Evolutionary conservation across 1,140 invertebrate genomes (phyloP).

Genomic region (Drosophila ambigua): DNA sequence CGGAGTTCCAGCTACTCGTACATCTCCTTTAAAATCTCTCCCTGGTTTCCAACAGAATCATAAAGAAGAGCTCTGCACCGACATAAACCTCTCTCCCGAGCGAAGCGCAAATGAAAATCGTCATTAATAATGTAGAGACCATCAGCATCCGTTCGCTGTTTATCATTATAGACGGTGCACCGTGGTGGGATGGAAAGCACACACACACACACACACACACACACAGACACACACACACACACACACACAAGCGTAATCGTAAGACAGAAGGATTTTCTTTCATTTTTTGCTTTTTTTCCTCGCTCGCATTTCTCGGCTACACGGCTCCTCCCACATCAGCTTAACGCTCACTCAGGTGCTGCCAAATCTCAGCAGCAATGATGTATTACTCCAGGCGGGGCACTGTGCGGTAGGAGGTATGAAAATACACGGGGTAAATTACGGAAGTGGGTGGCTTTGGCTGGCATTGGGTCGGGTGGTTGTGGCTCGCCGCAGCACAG

Average conservation of each 20-base stretch:
- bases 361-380: conserved; percentile 66
- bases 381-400: conserved; percentile 61
- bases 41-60: conserved; percentile 20
- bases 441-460: conserved; percentile 43
- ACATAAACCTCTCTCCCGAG: conserved; percentile 53
- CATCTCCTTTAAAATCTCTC: conserved; percentile 33
- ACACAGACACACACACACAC: conserved; percentile 12
- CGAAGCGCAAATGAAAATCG: conserved; percentile 76
- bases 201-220: conserved; percentile 25
- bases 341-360: conserved; percentile 44
- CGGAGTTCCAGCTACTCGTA: not conserved
- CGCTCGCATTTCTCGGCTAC: not conserved
- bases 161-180: conserved; percentile 72
- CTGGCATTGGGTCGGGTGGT: not conserved
- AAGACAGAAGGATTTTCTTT: conserved; percentile 67
- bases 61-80: conserved; percentile 15
- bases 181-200: conserved; percentile 40
- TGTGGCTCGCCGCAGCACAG: conserved; percentile 58
- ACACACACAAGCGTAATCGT: conserved; percentile 27
- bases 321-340: conserved; percentile 8
- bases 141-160: conserved; percentile 75
- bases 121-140: conserved; percentile 79
- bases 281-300: conserved; percentile 23
- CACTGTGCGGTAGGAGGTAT: not conserved
- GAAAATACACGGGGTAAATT: not conserved